phyloP scores from a whole-genome alignment of 2,113 vertebrate species.

The Calyptomena viridis region DNA sequence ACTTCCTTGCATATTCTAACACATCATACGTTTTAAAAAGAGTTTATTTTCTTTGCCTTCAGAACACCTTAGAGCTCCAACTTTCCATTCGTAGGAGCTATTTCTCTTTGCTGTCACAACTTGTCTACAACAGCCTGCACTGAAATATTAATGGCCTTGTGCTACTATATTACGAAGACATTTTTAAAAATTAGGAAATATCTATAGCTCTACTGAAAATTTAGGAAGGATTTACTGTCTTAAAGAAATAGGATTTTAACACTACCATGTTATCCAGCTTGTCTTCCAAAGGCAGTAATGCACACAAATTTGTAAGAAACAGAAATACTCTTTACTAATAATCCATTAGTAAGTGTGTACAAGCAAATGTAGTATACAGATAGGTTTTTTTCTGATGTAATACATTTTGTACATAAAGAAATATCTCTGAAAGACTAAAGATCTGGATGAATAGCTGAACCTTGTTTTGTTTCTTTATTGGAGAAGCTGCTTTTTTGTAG shows the following conservation, averaged over 20 bases:
- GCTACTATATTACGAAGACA: not conserved
- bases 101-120: not conserved
- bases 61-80: not conserved
- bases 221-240: not conserved
- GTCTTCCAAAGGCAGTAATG: not conserved
- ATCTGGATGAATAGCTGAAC: not conserved
- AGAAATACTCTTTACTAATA: not conserved
- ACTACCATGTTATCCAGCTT: accelerated
- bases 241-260: not conserved
- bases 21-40: not conserved
- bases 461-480: not conserved
- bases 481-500: not conserved
- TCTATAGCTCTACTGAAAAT: not conserved
- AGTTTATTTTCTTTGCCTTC: not conserved
- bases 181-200: not conserved
- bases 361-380: not conserved
- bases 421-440: not conserved
- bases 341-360: not conserved
- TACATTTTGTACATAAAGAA: not conserved
- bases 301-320: not conserved
- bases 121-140: not conserved
- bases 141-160: constrained; percentile 14
- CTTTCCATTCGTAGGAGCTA: not conserved
- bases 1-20: not conserved
- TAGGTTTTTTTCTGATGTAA: not conserved